Percentiles rank a stretch among this genome's conserved stretches.
Evolutionary conservation across 2,113 vertebrate species (phyloP).

Genomic region (Pagrus major): DNA sequence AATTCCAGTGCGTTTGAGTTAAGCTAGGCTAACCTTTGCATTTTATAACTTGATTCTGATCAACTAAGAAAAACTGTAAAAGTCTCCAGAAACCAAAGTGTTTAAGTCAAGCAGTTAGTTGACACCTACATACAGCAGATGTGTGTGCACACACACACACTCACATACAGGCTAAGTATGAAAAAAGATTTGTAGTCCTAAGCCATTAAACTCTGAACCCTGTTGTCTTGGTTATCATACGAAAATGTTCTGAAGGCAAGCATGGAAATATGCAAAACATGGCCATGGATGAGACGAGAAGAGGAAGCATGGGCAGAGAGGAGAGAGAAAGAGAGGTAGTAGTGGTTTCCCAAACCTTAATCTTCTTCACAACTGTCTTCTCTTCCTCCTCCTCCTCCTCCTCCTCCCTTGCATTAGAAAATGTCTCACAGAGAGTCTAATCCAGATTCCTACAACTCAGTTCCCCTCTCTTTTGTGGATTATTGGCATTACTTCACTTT

Average conservation of each 20-base stretch:
- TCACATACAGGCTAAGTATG: conserved; percentile 23
- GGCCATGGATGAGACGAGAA: conserved; percentile 71
- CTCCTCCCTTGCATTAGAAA: conserved; percentile 57
- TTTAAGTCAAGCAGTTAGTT: conserved; percentile 13
- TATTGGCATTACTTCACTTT: conserved; percentile 10
- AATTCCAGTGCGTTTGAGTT: too few species aligned
- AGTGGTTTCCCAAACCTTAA: conserved; percentile 52
- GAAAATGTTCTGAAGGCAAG: conserved; percentile 79
- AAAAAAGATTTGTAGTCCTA: conserved; percentile 31
- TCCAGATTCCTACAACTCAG: conserved; percentile 33
- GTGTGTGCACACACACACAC: conserved; percentile 19
- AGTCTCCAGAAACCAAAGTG: conserved; percentile 5
- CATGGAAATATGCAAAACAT: conserved; percentile 69
- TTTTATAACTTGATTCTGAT: conserved; percentile 10
- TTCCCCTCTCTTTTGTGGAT: conserved; percentile 7
- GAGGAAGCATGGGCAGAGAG: conserved; percentile 55
- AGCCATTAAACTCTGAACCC: conserved; percentile 50
- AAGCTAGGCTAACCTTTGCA: conserved; percentile 6
- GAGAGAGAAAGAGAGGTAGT: conserved; percentile 69
- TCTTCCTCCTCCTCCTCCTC: conserved; percentile 10
- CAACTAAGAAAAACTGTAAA: conserved; percentile 27
- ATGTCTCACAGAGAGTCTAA: conserved; percentile 55
- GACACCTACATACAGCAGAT: conserved; percentile 28
- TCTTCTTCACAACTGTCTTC: conserved; percentile 42
- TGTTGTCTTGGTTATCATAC: conserved; percentile 43